phyloP scores from a whole-genome alignment of 2,113 vertebrate species.

The Bubo blakistoni region DNA sequence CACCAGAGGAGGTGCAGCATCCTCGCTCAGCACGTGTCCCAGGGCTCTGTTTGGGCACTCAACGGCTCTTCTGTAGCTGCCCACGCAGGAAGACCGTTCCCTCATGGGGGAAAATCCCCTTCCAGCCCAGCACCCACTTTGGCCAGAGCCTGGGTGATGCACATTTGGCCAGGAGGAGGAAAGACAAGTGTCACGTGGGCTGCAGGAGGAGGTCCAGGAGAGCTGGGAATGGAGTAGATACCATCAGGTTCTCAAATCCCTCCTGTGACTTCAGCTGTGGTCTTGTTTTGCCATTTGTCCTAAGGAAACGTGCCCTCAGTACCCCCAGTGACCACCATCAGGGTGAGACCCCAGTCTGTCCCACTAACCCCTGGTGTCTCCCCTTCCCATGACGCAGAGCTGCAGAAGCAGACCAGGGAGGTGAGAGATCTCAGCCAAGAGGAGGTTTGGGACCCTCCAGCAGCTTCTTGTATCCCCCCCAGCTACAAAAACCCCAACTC shows the following conservation, averaged over 20 bases:
- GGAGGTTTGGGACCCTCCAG: neutral
- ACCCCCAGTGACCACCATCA: accelerated
- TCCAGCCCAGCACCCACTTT: neutral
- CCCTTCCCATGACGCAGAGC: neutral
- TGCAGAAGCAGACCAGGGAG: neutral
- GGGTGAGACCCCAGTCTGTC: neutral
- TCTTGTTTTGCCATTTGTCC: neutral
- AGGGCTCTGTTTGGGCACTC: neutral
- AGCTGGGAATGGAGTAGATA: neutral
- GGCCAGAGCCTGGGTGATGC: neutral
- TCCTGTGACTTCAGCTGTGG: neutral
- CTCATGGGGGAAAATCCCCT: neutral
- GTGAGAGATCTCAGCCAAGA: neutral
- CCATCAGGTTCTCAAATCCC: neutral
- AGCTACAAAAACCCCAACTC: neutral
- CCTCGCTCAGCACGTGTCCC: accelerated
- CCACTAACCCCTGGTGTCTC: neutral
- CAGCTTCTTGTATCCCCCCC: neutral
- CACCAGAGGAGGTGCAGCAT: neutral
- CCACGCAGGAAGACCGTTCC: neutral
- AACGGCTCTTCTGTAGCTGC: neutral
- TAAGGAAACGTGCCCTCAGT: neutral
- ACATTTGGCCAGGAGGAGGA: neutral
- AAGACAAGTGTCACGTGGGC: neutral
- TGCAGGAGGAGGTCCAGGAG: neutral